Evolutionary conservation across 2,113 vertebrate genomes (phyloP).

Genomic region (Ceratotherium simum): DNA sequence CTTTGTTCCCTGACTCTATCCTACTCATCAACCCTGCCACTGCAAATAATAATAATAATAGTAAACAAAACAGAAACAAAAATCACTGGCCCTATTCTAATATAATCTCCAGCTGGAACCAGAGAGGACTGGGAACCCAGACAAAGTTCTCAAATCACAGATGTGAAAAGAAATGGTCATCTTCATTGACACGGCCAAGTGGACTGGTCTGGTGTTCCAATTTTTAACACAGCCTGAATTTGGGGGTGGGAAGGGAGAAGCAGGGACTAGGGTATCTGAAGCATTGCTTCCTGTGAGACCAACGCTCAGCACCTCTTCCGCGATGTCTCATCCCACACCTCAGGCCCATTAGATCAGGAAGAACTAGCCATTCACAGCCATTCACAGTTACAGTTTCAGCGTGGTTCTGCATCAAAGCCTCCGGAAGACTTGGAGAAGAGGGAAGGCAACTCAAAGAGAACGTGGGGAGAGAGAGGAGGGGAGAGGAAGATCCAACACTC

Average conservation of each 20-base stretch:
- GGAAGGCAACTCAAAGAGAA: background rate
- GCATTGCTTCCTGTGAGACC: background rate
- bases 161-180: background rate
- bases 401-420: slow-evolving; percentile 10
- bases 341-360: background rate
- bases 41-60: background rate
- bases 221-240: background rate
- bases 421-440: background rate
- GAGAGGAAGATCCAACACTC: slow-evolving; percentile 34
- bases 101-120: background rate
- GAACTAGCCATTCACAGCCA: background rate
- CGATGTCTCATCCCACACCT: background rate
- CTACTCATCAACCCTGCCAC: background rate
- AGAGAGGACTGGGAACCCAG: background rate
- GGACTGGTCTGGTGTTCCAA: background rate
- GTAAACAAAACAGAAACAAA: background rate
- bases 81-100: background rate
- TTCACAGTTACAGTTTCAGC: background rate
- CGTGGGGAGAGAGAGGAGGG: background rate
- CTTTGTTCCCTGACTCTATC: background rate
- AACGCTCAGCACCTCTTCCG: background rate
- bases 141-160: background rate
- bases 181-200: no score
- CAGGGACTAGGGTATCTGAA: background rate
- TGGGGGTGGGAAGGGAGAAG: background rate